Evolutionary conservation across 2,888 invertebrate genomes (phyloP).

Genomic region (Drosophila tripunctata): DNA sequence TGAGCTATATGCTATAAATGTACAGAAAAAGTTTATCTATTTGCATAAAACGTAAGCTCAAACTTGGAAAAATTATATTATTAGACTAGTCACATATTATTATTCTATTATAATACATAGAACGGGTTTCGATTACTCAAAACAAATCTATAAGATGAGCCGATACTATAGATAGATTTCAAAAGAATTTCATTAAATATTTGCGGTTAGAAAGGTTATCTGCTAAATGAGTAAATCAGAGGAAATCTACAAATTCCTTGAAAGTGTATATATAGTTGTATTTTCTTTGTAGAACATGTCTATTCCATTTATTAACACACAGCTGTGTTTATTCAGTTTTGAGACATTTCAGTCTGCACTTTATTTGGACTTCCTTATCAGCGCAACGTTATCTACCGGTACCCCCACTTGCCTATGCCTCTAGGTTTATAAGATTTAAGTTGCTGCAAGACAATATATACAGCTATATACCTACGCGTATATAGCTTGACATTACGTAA

Average conservation of each 20-base stretch:
- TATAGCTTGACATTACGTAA: conserved; percentile 6
- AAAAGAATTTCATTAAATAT: no score
- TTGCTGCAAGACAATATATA: neutral
- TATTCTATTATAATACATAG: no score
- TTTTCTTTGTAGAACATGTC: neutral
- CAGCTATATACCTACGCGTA: no score
- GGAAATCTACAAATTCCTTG: neutral
- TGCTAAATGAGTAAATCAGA: no score
- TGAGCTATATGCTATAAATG: no score
- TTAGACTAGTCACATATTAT: no score
- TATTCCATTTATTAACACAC: conserved; percentile 13
- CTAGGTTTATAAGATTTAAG: conserved; percentile 5
- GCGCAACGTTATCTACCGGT: conserved; percentile 29
- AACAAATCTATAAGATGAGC: no score
- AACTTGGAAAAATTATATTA: no score
- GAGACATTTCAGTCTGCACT: neutral
- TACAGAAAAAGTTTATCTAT: neutral
- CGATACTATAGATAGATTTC: no score
- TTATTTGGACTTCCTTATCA: conserved; percentile 38
- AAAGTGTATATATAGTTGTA: neutral
- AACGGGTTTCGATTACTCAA: no score
- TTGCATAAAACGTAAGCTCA: no score
- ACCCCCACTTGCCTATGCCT: conserved; percentile 12
- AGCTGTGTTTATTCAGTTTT: conserved; percentile 23
- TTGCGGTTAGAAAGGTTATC: no score